These are phyloP conservation scores for Procambarus virginalis DNA, from an alignment of 1,140 invertebrate species.

Conservation along the genomic window DNA sequence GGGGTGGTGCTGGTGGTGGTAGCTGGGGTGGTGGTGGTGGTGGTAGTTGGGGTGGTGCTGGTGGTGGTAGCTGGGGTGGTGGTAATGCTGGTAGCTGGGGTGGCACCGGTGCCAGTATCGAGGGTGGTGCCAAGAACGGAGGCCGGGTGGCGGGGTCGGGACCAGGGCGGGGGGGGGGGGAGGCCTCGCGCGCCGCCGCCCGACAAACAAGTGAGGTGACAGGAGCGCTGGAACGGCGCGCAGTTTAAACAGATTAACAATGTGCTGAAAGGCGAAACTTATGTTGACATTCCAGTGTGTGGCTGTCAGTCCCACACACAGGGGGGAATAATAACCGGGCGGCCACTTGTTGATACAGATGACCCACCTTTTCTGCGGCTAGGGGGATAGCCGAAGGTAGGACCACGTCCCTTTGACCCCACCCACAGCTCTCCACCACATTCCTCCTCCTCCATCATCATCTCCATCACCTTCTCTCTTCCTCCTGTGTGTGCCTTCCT, in stretches of 20 bases:
- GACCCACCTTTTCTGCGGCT: conserved; percentile 24
- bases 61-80: too few relatives aligned
- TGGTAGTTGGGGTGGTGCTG: too few relatives aligned
- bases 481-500: background rate
- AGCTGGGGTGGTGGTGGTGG: too few relatives aligned
- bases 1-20: too few relatives aligned
- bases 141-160: background rate
- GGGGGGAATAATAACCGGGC: conserved; percentile 59
- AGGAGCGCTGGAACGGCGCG: conserved; percentile 56
- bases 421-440: background rate
- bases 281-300: conserved; percentile 65
- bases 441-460: background rate
- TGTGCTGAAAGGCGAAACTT: conserved; percentile 64
- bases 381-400: background rate
- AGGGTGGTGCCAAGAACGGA: background rate
- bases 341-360: conserved; percentile 66
- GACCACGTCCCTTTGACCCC: conserved; percentile 10
- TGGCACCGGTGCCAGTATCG: too few relatives aligned
- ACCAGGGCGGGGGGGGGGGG: conserved; percentile 12
- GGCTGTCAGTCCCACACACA: conserved; percentile 63
- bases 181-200: conserved; percentile 11
- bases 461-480: background rate
- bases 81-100: too few relatives aligned
- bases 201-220: conserved; percentile 57
- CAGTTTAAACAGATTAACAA: conserved; percentile 67